Evolutionary conservation across 2,797 vertebrate species (phyloP), one percentile per base, ranked within the genome.

Genomic region (Pachyuromys duprasi): DNA sequence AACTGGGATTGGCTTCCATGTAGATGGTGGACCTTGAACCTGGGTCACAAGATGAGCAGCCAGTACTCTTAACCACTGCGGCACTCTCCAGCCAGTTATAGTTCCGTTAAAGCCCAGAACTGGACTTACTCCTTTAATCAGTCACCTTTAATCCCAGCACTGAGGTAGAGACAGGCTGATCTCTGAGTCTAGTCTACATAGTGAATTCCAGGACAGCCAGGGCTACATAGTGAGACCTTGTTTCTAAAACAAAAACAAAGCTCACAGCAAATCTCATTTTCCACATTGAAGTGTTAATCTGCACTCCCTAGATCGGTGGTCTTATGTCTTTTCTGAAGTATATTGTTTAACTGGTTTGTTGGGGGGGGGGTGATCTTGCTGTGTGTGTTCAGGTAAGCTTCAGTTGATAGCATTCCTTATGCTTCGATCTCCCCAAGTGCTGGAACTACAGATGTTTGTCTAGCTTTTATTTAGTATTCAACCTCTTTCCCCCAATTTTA

Each of bases 211-310:
- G 57, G 36, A 42, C 8, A 42, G 36, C 15, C 36, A 42, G 81
- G 39, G 39, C 80, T 45, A 42, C 39, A 83, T 31, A 45, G 28
- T 84, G 28, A 84, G 82, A 67, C 18, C 39, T 28, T 84, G 42
- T 67, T 39, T 67, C 9, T 45, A 53, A 67, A 49, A 42, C 7
- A 55, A 49, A 49, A 49, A 18, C 42, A 31, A 76, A 4, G 45
- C 39, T 93, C 70, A 94, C 70, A 76, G 89, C 12, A 93, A 89
- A 95, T 75, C 26, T 89, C 15, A 93, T 33, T 87, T n/a, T 93
- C 1, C 55, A 74, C 18, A 7, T 49, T 91, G 8, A 96, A 90
- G 76, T 94, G 67, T 92, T 95, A 76, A 82, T 93, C 9, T 95
- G 9, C 17, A 9, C 20, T 79, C 94, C 87, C 62, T n/a, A 67